Percentiles rank a stretch among this genome's conserved stretches.
phyloP scores from a whole-genome alignment of 2,797 vertebrate genomes.

The Hirundo rustica region DNA sequence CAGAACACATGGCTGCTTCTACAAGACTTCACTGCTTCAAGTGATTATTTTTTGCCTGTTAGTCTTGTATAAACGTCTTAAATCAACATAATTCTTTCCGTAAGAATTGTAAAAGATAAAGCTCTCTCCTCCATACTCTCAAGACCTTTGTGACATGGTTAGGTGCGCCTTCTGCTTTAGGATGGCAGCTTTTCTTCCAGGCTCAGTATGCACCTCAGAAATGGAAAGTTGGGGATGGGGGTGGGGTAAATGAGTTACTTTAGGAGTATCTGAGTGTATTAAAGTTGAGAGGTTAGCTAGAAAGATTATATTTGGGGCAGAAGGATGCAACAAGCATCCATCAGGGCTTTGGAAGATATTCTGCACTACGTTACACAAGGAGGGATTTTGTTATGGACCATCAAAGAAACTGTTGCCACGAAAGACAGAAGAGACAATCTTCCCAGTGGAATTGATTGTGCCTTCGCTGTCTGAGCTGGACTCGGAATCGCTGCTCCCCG shows the following conservation, averaged over 20 bases:
- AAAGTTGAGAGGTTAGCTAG: constrained; percentile 34
- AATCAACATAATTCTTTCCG: not conserved
- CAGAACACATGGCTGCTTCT: constrained; percentile 35
- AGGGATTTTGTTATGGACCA: constrained; percentile 66
- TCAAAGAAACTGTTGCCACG: constrained; percentile 80
- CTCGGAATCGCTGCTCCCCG: constrained; percentile 96
- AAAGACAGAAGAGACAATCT: constrained; percentile 85
- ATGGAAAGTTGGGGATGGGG: not conserved
- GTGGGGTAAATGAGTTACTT: not conserved
- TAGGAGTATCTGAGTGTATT: constrained; percentile 10
- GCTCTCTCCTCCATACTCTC: not conserved
- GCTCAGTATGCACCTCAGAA: constrained; percentile 18
- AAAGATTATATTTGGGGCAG: constrained; percentile 29
- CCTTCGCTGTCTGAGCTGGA: constrained; percentile 98
- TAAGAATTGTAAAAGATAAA: constrained; percentile 7
- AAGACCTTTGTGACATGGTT: not conserved
- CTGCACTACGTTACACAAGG: not conserved
- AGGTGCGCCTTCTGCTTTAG: not conserved
- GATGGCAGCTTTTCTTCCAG: not conserved
- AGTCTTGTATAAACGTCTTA: constrained; percentile 25
- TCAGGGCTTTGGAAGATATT: constrained; percentile 18
- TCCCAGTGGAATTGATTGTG: constrained; percentile 86
- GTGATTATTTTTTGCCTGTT: constrained; percentile 19
- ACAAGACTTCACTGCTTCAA: constrained; percentile 29
- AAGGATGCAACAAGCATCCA: constrained; percentile 20